Evolutionary conservation across 2,888 invertebrate genomes (phyloP).

Genomic region (Tupiocoris notatus): DNA sequence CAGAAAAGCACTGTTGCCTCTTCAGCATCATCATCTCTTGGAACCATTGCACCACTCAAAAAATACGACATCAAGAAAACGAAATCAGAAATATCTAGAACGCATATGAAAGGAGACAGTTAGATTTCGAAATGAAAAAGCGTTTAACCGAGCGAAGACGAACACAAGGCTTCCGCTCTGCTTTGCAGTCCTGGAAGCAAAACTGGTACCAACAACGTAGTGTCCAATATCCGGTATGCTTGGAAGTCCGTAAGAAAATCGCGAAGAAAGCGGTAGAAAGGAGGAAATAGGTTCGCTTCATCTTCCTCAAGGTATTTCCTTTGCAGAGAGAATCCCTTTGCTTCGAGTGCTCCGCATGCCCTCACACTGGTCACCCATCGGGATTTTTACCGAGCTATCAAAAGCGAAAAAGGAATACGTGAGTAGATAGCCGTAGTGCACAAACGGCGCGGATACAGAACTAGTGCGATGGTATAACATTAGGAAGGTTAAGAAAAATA

Average conservation of each 20-base stretch:
- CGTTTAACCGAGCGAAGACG: not conserved
- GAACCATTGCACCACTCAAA: too few relatives aligned
- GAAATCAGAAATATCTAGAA: not conserved
- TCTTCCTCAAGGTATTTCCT: conserved; percentile 21
- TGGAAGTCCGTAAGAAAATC: not conserved
- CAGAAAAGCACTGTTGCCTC: too few relatives aligned
- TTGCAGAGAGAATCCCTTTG: conserved; percentile 4
- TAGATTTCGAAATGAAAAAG: not conserved
- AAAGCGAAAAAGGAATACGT: not conserved
- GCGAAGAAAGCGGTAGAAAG: not conserved
- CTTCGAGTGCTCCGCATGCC: not conserved
- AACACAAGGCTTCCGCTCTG: too few relatives aligned
- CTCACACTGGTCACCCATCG: not conserved
- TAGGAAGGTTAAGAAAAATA: too few relatives aligned
- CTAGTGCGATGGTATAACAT: too few relatives aligned
- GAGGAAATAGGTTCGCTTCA: conserved; percentile 5
- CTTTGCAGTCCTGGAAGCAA: too few relatives aligned
- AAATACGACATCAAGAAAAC: not conserved
- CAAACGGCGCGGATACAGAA: too few relatives aligned
- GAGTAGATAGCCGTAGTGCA: too few relatives aligned
- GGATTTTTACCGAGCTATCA: not conserved
- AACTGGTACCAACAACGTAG: not conserved
- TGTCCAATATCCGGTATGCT: conserved; percentile 14
- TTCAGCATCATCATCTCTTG: too few relatives aligned
- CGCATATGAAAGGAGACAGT: not conserved